Conservation (phyloP, 2,888 invertebrate genomes). For the Julus scanicus region DNA sequence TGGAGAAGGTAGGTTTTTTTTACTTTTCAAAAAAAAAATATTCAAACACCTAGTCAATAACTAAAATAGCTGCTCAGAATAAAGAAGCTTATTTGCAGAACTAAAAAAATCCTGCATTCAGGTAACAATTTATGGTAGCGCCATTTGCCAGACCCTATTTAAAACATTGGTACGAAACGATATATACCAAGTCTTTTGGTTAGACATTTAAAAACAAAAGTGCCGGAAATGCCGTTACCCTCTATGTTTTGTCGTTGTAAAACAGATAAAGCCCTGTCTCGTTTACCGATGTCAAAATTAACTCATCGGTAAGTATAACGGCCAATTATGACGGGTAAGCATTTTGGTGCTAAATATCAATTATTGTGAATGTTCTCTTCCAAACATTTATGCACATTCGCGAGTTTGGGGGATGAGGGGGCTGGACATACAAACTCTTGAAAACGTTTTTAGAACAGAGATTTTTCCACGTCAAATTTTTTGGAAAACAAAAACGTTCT, state of each 20-base stretch:
- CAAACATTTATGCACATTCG: not conserved
- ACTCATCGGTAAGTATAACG: not conserved
- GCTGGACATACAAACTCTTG: not conserved
- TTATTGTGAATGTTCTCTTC: not conserved
- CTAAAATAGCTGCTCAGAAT: no score
- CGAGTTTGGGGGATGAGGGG: not conserved
- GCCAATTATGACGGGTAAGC: not conserved
- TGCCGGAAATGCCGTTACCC: no score
- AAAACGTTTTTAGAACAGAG: not conserved
- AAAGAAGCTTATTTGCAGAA: no score
- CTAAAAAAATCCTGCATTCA: no score
- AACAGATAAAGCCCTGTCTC: not conserved
- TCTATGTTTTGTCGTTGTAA: no score
- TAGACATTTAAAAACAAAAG: not conserved
- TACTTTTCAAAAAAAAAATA: no score
- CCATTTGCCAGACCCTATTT: not conserved
- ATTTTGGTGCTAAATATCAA: not conserved
- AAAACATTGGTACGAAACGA: not conserved
- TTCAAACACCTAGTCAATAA: no score
- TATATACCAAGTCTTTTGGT: not conserved
- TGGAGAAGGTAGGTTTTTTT: no score
- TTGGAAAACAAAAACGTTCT: not conserved
- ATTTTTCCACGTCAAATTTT: not conserved
- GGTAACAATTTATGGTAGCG: no score
- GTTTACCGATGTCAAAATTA: not conserved